Percentiles rank a stretch among this genome's conserved stretches.
These are phyloP conservation scores for Timema podura DNA, from an alignment of 2,888 invertebrate species.

Conservation along the genomic window DNA sequence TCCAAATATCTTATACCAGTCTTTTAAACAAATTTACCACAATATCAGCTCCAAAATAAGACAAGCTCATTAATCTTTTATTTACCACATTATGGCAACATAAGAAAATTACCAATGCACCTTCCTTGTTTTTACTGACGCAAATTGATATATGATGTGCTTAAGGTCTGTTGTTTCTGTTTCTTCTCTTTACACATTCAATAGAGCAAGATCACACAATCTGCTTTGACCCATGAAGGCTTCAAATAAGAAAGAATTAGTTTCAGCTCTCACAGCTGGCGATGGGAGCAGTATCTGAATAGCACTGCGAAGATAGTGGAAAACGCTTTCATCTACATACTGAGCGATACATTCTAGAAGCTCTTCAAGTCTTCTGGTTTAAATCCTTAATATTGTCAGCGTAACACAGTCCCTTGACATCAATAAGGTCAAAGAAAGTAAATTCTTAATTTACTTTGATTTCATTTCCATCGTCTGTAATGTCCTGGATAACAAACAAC, in stretches of 20 bases:
- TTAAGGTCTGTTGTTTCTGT: neutral
- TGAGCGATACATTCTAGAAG: slow-evolving; percentile 3
- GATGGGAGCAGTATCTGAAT: neutral
- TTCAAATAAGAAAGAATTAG: neutral
- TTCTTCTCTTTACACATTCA: neutral
- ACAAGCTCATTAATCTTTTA: too few species aligned
- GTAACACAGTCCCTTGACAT: too few species aligned
- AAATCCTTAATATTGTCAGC: too few species aligned
- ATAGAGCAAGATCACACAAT: slow-evolving; percentile 10
- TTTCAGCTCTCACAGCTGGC: neutral
- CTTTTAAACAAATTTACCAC: too few species aligned
- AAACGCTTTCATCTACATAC: neutral
- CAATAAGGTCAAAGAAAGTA: too few species aligned
- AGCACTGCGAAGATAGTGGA: neutral
- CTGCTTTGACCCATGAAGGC: neutral
- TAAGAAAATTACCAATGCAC: neutral
- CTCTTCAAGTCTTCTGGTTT: neutral
- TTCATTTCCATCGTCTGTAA: too few species aligned
- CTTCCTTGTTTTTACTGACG: neutral
- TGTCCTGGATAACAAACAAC: too few species aligned
- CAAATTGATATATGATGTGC: neutral
- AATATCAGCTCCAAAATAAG: too few species aligned
- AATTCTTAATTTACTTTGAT: too few species aligned
- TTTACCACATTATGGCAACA: too few species aligned
- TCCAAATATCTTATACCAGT: too few species aligned